These are phyloP conservation scores for Apantesis nais DNA, from an alignment of 2,888 invertebrate species.

Conservation along the genomic window DNA sequence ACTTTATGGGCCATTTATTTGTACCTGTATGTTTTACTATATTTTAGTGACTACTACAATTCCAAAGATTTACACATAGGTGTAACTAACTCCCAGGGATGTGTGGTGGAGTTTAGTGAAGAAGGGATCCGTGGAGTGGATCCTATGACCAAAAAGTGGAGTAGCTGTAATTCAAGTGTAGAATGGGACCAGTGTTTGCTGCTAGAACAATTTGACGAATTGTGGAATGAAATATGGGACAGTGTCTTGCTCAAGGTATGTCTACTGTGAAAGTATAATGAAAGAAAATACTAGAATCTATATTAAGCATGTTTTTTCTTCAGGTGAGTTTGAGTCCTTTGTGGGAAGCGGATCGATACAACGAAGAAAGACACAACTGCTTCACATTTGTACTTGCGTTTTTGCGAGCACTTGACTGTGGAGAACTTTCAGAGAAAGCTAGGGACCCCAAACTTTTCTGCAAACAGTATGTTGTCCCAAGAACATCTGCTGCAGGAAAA, in stretches of 20 bases:
- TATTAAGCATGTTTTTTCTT: constrained; percentile 33
- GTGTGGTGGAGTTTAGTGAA: constrained; percentile 93
- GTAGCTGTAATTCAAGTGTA: constrained; percentile 80
- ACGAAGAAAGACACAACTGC: constrained; percentile 92
- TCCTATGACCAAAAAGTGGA: constrained; percentile 88
- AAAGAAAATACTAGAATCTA: background rate
- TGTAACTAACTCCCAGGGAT: constrained; percentile 92
- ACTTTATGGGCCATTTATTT: constrained; percentile 22
- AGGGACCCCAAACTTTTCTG: constrained; percentile 90
- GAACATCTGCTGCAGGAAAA: constrained; percentile 93
- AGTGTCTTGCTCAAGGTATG: constrained; percentile 86
- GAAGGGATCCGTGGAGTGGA: constrained; percentile 88
- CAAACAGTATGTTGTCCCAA: constrained; percentile 92
- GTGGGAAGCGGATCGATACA: constrained; percentile 90
- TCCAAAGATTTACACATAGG: constrained; percentile 96
- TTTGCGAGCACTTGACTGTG: constrained; percentile 89
- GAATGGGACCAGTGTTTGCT: constrained; percentile 90
- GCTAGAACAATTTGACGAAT: constrained; percentile 88
- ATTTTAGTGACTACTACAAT: constrained; percentile 91
- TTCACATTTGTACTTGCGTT: constrained; percentile 94
- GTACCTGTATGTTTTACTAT: constrained; percentile 25
- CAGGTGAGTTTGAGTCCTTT: constrained; percentile 84
- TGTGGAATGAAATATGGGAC: constrained; percentile 93
- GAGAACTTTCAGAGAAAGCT: constrained; percentile 89
- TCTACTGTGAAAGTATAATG: background rate